Evolutionary conservation across 2,113 vertebrate species (phyloP).

Genomic region (Scomber japonicus): DNA sequence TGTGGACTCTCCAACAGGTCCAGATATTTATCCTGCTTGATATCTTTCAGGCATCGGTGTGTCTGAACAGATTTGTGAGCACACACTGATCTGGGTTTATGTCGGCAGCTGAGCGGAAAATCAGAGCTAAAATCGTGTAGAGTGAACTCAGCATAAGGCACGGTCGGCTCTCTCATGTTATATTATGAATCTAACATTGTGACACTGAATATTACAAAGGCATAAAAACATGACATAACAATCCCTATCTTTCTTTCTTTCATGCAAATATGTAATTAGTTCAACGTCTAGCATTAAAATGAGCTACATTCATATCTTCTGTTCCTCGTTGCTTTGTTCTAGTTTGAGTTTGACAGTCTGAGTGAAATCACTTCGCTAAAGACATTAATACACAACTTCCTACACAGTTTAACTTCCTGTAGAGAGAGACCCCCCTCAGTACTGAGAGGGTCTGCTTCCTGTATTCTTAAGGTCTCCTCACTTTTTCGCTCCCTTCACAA

Average conservation of each 20-base stretch:
- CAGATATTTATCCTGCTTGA: too few relatives aligned
- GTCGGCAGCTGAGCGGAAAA: too few relatives aligned
- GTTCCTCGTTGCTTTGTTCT: slow-evolving; percentile 3
- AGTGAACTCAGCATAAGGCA: neutral
- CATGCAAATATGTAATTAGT: slow-evolving; percentile 46
- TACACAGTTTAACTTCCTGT: slow-evolving; percentile 58
- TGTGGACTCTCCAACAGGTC: too few relatives aligned
- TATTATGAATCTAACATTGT: slow-evolving; percentile 3
- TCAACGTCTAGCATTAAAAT: slow-evolving; percentile 32
- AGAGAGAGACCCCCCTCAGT: slow-evolving; percentile 16
- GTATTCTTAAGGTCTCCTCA: slow-evolving; percentile 5
- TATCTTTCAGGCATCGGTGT: too few relatives aligned
- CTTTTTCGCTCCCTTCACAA: neutral
- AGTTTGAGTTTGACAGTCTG: slow-evolving; percentile 27
- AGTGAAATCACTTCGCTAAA: slow-evolving; percentile 39
- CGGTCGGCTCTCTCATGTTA: slow-evolving; percentile 12
- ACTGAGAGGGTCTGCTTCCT: slow-evolving; percentile 3
- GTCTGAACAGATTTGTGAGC: too few relatives aligned
- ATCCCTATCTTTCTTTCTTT: neutral
- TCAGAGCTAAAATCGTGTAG: too few relatives aligned
- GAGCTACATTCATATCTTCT: slow-evolving; percentile 32
- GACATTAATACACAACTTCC: slow-evolving; percentile 41
- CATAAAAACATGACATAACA: slow-evolving; percentile 43
- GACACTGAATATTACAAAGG: slow-evolving; percentile 31
- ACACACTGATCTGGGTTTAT: too few relatives aligned